phyloP scores from a whole-genome alignment of 2,113 vertebrate genomes.

The Poeciliopsis turrubarensis region DNA sequence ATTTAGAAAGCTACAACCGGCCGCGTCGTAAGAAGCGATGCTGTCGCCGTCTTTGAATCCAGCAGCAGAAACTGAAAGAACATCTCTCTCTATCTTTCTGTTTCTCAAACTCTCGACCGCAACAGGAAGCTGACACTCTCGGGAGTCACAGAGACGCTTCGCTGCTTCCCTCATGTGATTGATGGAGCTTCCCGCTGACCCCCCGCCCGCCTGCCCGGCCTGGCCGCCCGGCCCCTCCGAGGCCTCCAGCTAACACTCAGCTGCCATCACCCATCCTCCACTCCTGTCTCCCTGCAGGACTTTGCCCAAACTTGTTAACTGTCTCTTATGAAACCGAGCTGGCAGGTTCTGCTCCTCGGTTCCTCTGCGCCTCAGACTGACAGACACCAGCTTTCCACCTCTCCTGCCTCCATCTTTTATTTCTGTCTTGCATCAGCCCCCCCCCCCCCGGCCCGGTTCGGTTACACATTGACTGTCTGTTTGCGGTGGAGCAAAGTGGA shows the following conservation, averaged over 20 bases:
- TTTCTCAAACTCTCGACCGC: slow-evolving; percentile 35
- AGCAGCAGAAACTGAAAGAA: slow-evolving; percentile 26
- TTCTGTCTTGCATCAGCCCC: slow-evolving; percentile 39
- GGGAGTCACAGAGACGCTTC: slow-evolving; percentile 59
- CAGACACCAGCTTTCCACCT: too few species aligned
- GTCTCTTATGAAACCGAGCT: slow-evolving; percentile 16
- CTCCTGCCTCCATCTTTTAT: neutral
- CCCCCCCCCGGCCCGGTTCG: neutral
- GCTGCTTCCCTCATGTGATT: slow-evolving; percentile 46
- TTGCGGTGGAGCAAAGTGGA: slow-evolving; percentile 23
- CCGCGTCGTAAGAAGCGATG: neutral
- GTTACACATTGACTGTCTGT: slow-evolving; percentile 49
- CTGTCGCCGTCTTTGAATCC: neutral
- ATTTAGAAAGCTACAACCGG: neutral
- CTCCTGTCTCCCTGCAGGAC: slow-evolving; percentile 14
- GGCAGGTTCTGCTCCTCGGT: neutral
- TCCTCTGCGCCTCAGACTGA: neutral
- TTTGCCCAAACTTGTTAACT: slow-evolving; percentile 56
- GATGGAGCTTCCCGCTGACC: slow-evolving; percentile 38
- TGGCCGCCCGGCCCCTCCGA: neutral
- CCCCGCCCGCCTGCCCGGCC: neutral
- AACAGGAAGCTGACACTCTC: slow-evolving; percentile 67
- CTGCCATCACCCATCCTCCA: slow-evolving; percentile 66
- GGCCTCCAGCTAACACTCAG: slow-evolving; percentile 54
- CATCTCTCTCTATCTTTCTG: slow-evolving; percentile 11